Conservation (phyloP, 2,113 vertebrate species). For the Alaudala cheleensis region DNA sequence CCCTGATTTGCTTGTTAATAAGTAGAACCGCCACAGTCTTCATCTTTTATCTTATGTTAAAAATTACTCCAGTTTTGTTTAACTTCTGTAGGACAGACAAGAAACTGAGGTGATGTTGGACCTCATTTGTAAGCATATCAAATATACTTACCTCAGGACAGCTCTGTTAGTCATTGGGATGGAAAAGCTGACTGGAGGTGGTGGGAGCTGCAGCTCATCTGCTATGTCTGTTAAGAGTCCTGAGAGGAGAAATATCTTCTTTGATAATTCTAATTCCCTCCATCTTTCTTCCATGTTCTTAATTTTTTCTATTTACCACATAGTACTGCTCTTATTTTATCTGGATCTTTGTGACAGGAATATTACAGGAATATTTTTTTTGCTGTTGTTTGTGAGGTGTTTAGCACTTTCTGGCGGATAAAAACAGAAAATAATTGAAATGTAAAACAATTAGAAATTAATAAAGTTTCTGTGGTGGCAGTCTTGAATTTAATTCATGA, state of each 20-base stretch:
- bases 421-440: background rate
- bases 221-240: background rate
- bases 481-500: background rate
- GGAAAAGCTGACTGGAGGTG: background rate
- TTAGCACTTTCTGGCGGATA: background rate
- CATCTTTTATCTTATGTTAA: background rate
- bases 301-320: background rate
- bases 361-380: background rate
- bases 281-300: background rate
- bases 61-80: background rate
- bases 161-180: background rate
- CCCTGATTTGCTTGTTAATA: background rate
- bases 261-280: background rate
- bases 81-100: background rate
- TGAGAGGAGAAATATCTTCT: background rate
- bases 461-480: background rate
- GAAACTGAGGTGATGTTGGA: background rate
- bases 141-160: background rate
- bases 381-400: background rate
- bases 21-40: background rate
- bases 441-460: background rate
- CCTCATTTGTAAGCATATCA: background rate
- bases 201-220: background rate
- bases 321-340: background rate
- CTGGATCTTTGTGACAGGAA: background rate